Conservation (phyloP, 2,797 vertebrate genomes). For the Xenentodon cancila region DNA sequence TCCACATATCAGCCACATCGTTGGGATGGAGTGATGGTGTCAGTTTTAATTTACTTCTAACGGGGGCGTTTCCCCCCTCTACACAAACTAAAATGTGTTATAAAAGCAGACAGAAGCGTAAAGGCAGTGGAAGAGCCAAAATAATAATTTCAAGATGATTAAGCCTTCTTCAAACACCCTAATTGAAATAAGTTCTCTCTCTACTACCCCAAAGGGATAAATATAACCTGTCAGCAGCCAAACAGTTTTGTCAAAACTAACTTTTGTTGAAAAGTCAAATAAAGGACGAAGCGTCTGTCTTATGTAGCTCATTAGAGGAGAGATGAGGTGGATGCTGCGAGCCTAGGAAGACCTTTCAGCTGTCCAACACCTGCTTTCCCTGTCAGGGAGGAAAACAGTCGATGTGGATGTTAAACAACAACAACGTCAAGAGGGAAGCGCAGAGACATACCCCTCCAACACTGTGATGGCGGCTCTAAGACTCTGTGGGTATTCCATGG, state of each 20-base stretch:
- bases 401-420: conserved; percentile 48
- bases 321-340: conserved; percentile 59
- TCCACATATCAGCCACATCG: too few species aligned
- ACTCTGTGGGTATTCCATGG: conserved; percentile 32
- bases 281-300: conserved; percentile 72
- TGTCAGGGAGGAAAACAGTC: conserved; percentile 60
- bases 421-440: conserved; percentile 55
- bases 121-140: too few species aligned
- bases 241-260: conserved; percentile 60
- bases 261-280: conserved; percentile 77
- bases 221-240: conserved; percentile 45
- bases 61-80: too few species aligned
- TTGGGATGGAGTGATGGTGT: too few species aligned
- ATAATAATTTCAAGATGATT: too few species aligned
- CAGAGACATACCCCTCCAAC: conserved; percentile 48
- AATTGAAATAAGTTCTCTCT: too few species aligned
- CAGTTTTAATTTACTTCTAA: too few species aligned
- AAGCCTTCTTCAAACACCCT: too few species aligned
- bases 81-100: too few species aligned
- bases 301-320: conserved; percentile 74
- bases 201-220: conserved; percentile 55
- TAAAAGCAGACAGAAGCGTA: too few species aligned
- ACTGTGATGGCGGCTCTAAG: conserved; percentile 20
- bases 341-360: conserved; percentile 66
- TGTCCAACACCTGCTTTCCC: conserved; percentile 70